Evolutionary conservation across 2,797 vertebrate genomes (phyloP).

Genomic region (Scolopax bukidnonensis): DNA sequence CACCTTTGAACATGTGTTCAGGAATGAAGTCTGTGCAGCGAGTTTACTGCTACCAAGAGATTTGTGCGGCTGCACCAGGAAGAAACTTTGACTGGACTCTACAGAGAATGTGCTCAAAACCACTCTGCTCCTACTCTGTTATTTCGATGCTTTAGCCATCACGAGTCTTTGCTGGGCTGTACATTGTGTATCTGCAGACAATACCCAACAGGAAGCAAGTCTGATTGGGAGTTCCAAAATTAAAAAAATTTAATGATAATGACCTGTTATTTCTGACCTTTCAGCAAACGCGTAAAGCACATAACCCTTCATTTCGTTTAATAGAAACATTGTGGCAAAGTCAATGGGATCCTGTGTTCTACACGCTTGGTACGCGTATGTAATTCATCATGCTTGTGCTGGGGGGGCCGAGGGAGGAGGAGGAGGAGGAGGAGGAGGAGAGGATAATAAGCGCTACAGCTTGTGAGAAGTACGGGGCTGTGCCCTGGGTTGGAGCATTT

Average conservation of each 20-base stretch:
- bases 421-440: neutral
- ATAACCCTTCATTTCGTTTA: neutral
- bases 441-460: neutral
- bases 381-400: slow-evolving; percentile 2
- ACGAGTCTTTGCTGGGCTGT: neutral
- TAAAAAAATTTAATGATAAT: slow-evolving; percentile 34
- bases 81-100: slow-evolving; percentile 40
- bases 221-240: slow-evolving; percentile 36
- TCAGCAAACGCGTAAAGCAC: neutral
- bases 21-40: slow-evolving; percentile 66
- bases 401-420: neutral
- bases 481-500: neutral
- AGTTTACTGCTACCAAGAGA: slow-evolving; percentile 72
- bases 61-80: slow-evolving; percentile 59
- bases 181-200: slow-evolving; percentile 6
- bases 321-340: slow-evolving; percentile 38
- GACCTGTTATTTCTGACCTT: slow-evolving; percentile 45
- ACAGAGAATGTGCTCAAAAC: neutral
- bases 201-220: slow-evolving; percentile 47
- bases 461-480: neutral
- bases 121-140: slow-evolving; percentile 7
- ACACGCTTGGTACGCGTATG: neutral
- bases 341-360: slow-evolving; percentile 24
- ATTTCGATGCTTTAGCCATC: slow-evolving; percentile 12
- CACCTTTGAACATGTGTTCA: slow-evolving; percentile 74